A percentile compares a stretch with the other conserved stretches of the same genome.
Evolutionary conservation across 2,888 invertebrate species (phyloP).

Genomic region (Vannuccia rotundouncinata): DNA sequence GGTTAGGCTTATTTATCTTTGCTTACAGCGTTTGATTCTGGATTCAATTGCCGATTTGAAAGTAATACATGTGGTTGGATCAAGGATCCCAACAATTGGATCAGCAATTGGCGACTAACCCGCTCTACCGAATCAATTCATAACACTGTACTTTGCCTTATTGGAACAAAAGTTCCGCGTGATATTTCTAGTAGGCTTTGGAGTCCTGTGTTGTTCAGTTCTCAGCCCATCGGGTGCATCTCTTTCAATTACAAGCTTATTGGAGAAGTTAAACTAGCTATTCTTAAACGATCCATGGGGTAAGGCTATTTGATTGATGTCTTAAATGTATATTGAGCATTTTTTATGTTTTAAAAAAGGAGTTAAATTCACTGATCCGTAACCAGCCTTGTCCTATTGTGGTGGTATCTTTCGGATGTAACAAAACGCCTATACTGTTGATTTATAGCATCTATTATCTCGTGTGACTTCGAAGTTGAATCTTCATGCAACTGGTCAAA

Average conservation of each 20-base stretch:
- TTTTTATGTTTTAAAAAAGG: not conserved
- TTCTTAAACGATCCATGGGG: conserved; percentile 33
- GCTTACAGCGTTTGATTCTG: conserved; percentile 8
- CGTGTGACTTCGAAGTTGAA: not conserved
- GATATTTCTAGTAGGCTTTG: conserved; percentile 31
- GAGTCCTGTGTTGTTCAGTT: conserved; percentile 22
- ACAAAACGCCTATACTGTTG: not conserved
- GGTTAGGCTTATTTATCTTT: no score
- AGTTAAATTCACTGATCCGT: not conserved
- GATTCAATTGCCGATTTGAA: conserved; percentile 32
- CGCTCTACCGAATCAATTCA: not conserved
- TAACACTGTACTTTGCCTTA: not conserved
- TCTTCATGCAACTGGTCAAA: conserved; percentile 6
- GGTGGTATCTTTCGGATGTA: not conserved
- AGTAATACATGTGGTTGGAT: conserved; percentile 31
- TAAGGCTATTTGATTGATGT: conserved; percentile 1
- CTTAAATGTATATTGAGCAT: not conserved
- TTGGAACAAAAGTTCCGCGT: not conserved
- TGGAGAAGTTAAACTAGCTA: conserved; percentile 12
- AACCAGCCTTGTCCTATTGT: not conserved
- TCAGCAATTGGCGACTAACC: conserved; percentile 30
- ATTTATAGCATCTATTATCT: not conserved
- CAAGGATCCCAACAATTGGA: conserved; percentile 35
- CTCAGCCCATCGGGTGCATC: not conserved
- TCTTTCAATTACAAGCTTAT: not conserved